phyloP scores from a whole-genome alignment of 2,113 vertebrate species.

The Pelobates fuscus region DNA sequence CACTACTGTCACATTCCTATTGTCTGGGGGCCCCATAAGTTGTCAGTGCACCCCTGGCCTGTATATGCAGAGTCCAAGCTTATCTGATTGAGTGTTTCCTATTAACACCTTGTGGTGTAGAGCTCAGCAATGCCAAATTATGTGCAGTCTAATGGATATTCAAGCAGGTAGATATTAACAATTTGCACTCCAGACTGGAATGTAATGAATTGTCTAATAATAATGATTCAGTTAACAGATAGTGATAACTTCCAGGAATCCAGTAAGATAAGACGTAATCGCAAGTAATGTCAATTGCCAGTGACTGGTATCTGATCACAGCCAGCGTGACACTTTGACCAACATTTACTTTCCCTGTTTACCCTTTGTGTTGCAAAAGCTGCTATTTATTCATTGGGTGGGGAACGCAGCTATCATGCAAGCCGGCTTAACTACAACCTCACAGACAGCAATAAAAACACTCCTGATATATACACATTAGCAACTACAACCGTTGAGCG shows the following conservation, averaged over 20 bases:
- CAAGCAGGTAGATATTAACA: too few relatives aligned
- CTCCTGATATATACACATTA: constrained; percentile 17
- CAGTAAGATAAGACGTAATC: background rate
- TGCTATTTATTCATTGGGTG: constrained; percentile 26
- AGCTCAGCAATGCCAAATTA: too few relatives aligned
- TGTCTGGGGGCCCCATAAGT: too few relatives aligned
- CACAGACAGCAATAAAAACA: constrained; percentile 12
- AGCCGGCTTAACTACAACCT: background rate
- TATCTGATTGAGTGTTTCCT: too few relatives aligned
- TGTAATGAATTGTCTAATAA: too few relatives aligned
- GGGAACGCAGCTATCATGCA: constrained; percentile 11
- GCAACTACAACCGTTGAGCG: background rate
- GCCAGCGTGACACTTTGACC: background rate
- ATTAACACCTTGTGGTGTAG: too few relatives aligned
- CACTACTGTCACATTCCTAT: too few relatives aligned
- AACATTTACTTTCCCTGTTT: constrained; percentile 24
- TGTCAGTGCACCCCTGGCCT: too few relatives aligned
- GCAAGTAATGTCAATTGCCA: background rate
- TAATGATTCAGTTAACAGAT: too few relatives aligned
- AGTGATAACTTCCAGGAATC: background rate
- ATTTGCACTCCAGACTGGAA: too few relatives aligned
- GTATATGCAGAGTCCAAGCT: too few relatives aligned
- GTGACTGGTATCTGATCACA: background rate
- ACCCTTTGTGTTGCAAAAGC: constrained; percentile 20
- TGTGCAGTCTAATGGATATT: too few relatives aligned